Evolutionary conservation across 2,888 invertebrate genomes (phyloP), one percentile per base, ranked within the genome.

Genomic region (Hoplodrina ambigua): DNA sequence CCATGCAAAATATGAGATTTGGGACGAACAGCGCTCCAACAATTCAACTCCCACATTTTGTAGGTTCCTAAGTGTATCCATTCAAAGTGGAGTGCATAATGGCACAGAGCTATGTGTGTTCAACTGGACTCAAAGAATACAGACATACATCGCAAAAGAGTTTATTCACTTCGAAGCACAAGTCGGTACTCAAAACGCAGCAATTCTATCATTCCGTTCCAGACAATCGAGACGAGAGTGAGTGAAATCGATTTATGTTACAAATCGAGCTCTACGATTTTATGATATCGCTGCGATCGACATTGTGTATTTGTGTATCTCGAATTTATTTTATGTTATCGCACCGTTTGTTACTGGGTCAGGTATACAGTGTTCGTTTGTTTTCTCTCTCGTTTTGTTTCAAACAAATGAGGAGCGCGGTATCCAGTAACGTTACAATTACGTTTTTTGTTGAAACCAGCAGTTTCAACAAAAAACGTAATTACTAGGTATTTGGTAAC

Each of bases 181-280:
- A 80, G 53, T 66, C 41, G 59, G 65, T 69, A 41, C 67, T 72
- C 62, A 62, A 81, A 81, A 72, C 63, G 68, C 65, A 69, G 53
- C 57, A 72, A 72, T 73, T 75, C 65, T 68, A 59, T 66, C 72
- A 74, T 69, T 74, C 63, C 49, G 59, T 59, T 37, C 46, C 76
- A 63, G 70, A 73, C 61, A 69, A 72, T 72, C 60, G 65, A 72
- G 70, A 66, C 37, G 62, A 11, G 57, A 30, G 52, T 49, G 70
- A 61, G 49, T 49, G 60, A 73, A 84, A 81, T 83, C 78, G 83
- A 84, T 85, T 79, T 83, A 79, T 71, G 69, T 69, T 61, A 71
- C 69, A 78, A 83, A 79, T 72, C 63, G 66, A 78, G 61, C 69
- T 58, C 15, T 58, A 61, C 63, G 66, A 41, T 65, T 82, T 71